These are phyloP conservation scores for Zaprionus capensis DNA, from an alignment of 1,140 invertebrate genomes.

Conservation along the genomic window DNA sequence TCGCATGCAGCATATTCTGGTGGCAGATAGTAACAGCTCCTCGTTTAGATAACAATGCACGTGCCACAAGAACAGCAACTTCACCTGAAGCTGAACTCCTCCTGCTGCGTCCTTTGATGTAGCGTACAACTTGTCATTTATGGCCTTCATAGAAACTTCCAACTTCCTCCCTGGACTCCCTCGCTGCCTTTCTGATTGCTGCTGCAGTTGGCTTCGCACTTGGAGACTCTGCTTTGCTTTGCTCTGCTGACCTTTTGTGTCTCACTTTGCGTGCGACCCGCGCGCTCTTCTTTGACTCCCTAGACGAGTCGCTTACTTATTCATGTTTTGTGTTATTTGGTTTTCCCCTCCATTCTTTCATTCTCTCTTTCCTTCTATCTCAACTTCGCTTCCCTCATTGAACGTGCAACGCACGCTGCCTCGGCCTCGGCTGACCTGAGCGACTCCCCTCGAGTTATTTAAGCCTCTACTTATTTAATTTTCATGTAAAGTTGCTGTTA, in stretches of 20 bases:
- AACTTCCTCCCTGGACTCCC: neutral
- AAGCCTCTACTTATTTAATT: slow-evolving; percentile 80
- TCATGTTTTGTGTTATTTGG: slow-evolving; percentile 40
- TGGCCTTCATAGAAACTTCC: neutral
- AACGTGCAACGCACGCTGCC: slow-evolving; percentile 29
- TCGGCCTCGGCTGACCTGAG: neutral
- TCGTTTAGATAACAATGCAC: slow-evolving; percentile 45
- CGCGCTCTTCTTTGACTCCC: slow-evolving; percentile 10
- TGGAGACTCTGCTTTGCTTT: neutral
- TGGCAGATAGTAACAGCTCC: slow-evolving; percentile 28
- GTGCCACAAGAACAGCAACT: slow-evolving; percentile 22
- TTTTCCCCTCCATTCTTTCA: slow-evolving; percentile 15
- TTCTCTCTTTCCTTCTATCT: neutral
- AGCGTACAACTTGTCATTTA: slow-evolving; percentile 35
- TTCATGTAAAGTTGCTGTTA: slow-evolving; percentile 71
- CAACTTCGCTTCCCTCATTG: slow-evolving; percentile 20
- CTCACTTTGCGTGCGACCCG: neutral
- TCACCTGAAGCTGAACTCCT: neutral
- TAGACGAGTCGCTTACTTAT: slow-evolving; percentile 32
- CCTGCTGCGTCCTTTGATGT: neutral
- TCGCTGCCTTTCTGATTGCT: slow-evolving; percentile 23
- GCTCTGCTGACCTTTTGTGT: slow-evolving; percentile 45
- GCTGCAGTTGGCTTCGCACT: slow-evolving; percentile 39
- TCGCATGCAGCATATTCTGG: slow-evolving; percentile 29
- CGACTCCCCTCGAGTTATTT: slow-evolving; percentile 60